Conservation (phyloP, 1,140 invertebrate genomes). For the Bathynomus jamesi region DNA sequence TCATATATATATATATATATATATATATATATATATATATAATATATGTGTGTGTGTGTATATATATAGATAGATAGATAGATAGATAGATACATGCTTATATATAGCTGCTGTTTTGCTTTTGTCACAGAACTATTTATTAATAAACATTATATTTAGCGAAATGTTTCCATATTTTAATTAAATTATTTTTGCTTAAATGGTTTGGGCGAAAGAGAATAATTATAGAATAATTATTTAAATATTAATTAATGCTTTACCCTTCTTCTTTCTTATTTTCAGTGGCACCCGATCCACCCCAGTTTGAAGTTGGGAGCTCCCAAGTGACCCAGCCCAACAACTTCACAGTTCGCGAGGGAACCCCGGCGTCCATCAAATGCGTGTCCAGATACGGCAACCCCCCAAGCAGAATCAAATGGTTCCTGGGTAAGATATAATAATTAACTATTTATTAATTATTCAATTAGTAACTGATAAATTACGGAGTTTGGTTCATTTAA, state of each 20-base stretch:
- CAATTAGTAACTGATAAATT: too few species aligned
- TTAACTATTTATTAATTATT: too few species aligned
- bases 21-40: not conserved
- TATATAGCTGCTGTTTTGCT: not conserved
- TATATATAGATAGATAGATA: not conserved
- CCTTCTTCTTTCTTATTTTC: not conserved
- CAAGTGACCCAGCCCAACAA: not conserved
- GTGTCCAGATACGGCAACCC: conserved; percentile 12
- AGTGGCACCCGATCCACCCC: not conserved
- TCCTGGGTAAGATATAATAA: conserved; percentile 12
- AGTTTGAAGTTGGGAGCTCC: not conserved
- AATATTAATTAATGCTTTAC: too few species aligned
- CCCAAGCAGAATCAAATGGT: conserved; percentile 7
- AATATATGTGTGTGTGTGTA: not conserved
- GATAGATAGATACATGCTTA: not conserved
- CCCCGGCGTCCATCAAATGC: conserved; percentile 9
- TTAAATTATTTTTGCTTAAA: too few species aligned
- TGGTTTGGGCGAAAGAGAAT: too few species aligned
- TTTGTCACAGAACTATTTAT: too few species aligned
- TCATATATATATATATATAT: conserved; percentile 1
- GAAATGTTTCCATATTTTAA: too few species aligned
- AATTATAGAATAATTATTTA: too few species aligned
- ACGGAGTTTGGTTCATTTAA: too few species aligned
- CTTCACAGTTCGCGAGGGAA: conserved; percentile 15
- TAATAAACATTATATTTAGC: too few species aligned